Percentiles rank a stretch among this genome's conserved stretches.
These are phyloP conservation scores for Littorina saxatilis DNA, from an alignment of 1,140 invertebrate genomes.

Conservation along the genomic window DNA sequence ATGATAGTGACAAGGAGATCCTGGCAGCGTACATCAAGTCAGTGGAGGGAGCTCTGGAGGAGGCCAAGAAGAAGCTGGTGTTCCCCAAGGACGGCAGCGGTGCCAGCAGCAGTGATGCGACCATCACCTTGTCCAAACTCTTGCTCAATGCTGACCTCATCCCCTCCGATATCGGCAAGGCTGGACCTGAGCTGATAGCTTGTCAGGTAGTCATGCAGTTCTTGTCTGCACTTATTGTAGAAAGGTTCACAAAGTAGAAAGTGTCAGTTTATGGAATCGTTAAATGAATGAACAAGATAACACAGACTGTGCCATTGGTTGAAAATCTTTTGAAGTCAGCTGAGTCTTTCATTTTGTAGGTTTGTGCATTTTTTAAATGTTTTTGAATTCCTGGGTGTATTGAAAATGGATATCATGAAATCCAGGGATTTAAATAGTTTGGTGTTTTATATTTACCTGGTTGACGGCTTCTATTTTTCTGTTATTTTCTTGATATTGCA, in stretches of 20 bases:
- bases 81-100: slow-evolving; percentile 30
- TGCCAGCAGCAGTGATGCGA: slow-evolving; percentile 48
- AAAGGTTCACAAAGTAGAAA: too few species aligned
- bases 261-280: too few species aligned
- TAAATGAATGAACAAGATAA: too few species aligned
- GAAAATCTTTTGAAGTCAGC: neutral
- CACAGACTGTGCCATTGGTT: neutral
- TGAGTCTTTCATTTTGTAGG: too few species aligned
- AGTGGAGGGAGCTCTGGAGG: slow-evolving; percentile 61
- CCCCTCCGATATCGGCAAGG: slow-evolving; percentile 66
- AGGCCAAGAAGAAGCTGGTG: slow-evolving; percentile 61
- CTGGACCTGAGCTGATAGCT: slow-evolving; percentile 69
- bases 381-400: too few species aligned
- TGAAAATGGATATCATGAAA: too few species aligned
- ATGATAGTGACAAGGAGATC: slow-evolving; percentile 70
- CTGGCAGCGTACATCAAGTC: slow-evolving; percentile 64
- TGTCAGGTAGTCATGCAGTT: slow-evolving; percentile 67
- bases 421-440: too few species aligned
- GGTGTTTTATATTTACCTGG: too few species aligned
- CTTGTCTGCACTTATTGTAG: too few species aligned
- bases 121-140: slow-evolving; percentile 54
- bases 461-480: too few species aligned
- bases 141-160: slow-evolving; percentile 68
- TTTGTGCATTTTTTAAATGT: too few species aligned
- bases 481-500: too few species aligned